Conservation (phyloP, 2,113 vertebrate species). For the Phocoena phocoena region DNA sequence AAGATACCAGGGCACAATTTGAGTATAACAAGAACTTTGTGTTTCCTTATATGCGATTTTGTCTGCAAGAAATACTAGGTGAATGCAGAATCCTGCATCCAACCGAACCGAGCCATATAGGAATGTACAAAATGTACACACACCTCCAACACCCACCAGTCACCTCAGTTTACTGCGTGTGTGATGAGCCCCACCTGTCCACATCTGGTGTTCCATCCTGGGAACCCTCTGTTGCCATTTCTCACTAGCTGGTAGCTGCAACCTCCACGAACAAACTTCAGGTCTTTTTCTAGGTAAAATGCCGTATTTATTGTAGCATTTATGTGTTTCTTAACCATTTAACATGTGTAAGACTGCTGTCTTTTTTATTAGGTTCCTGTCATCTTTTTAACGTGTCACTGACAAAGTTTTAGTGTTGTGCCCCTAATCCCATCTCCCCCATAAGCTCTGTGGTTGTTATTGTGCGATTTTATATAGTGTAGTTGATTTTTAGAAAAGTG, state of each 20-base stretch:
- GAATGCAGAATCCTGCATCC: background rate
- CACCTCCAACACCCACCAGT: background rate
- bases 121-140: background rate
- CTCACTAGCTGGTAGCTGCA: background rate
- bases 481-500: background rate
- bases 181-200: background rate
- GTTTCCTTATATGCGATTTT: background rate
- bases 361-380: background rate
- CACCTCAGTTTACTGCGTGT: fast-evolving
- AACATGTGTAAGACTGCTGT: background rate
- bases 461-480: background rate
- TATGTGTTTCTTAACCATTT: background rate
- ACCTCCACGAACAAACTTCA: background rate
- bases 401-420: background rate
- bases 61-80: background rate
- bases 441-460: background rate
- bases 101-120: background rate
- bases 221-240: background rate
- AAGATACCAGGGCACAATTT: background rate
- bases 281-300: background rate
- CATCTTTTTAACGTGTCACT: background rate
- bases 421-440: background rate
- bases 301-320: background rate
- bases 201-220: no score
- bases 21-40: background rate